Conservation (phyloP, 2,113 vertebrate genomes). For the Galemys pyrenaicus region DNA sequence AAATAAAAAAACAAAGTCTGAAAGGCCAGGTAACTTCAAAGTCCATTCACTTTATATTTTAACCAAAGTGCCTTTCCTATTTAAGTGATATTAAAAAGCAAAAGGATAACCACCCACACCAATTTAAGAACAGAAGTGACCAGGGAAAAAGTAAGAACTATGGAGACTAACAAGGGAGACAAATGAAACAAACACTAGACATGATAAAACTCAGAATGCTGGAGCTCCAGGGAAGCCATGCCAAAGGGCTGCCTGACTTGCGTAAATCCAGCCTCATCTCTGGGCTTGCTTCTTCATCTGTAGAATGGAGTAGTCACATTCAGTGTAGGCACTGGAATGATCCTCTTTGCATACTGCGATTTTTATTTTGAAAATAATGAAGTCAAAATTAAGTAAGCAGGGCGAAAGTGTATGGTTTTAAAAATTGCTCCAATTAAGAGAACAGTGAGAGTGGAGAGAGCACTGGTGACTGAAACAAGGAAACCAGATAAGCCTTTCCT, state of each 20-base stretch:
- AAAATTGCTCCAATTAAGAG: not conserved
- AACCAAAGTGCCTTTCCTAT: not conserved
- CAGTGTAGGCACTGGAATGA: not conserved
- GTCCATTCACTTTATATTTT: not conserved
- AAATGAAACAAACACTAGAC: not conserved
- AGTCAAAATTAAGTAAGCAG: not conserved
- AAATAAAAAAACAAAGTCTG: slow-evolving; percentile 1
- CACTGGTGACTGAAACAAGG: not conserved
- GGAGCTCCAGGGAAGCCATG: not conserved
- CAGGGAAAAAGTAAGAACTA: not conserved
- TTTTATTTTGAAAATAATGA: not conserved
- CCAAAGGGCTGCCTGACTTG: not conserved
- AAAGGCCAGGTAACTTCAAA: not conserved
- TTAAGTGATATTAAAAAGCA: slow-evolving; percentile 6
- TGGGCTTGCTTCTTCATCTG: not conserved
- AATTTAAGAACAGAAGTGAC: not conserved
- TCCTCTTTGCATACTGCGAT: not conserved
- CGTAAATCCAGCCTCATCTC: not conserved
- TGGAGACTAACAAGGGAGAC: not conserved
- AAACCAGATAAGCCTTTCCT: not conserved
- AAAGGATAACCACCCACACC: not conserved
- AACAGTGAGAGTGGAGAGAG: not conserved
- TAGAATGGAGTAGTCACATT: not conserved
- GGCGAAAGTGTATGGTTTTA: not conserved
- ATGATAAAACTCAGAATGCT: not conserved